Evolutionary conservation across 1,140 invertebrate genomes (phyloP).

Genomic region (Leucophenga varia): DNA sequence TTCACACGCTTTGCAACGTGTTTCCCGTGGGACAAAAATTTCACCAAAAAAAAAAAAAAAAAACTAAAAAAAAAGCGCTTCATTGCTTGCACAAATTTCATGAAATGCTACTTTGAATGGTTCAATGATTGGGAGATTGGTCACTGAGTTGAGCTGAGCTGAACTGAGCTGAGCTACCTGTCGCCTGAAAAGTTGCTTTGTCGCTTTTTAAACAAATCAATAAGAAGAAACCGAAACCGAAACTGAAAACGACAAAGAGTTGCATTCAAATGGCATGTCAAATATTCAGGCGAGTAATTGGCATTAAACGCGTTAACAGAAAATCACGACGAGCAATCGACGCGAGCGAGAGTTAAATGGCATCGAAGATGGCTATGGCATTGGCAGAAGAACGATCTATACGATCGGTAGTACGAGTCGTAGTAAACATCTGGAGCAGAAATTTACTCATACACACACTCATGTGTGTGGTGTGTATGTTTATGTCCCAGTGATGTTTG

Average conservation of each 20-base stretch:
- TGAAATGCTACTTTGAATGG: too few relatives aligned
- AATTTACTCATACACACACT: constrained; percentile 15
- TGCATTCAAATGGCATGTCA: constrained; percentile 50
- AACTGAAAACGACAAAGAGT: constrained; percentile 46
- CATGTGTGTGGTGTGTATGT: too few relatives aligned
- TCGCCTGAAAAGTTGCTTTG: too few relatives aligned
- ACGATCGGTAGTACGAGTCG: constrained; percentile 28
- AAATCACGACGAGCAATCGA: constrained; percentile 14
- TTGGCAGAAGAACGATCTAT: constrained; percentile 17
- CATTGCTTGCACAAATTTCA: too few relatives aligned
- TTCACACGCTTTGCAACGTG: constrained; percentile 32
- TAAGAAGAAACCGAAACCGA: constrained; percentile 15
- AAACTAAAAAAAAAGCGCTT: too few relatives aligned
- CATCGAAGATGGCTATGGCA: constrained; percentile 18
- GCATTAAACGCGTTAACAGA: constrained; percentile 18
- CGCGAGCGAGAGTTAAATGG: constrained; percentile 16
- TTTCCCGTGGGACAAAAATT: constrained; percentile 46
- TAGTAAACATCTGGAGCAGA: constrained; percentile 52
- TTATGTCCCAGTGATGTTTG: constrained; percentile 46
- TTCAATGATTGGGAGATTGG: constrained; percentile 16
- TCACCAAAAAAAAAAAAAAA: too few relatives aligned
- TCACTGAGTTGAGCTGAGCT: constrained; percentile 21
- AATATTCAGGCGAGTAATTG: constrained; percentile 48
- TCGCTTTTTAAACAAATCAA: constrained; percentile 55
- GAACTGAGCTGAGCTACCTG: constrained; percentile 15